These are phyloP conservation scores for Rugalucina vietnamica DNA, from an alignment of 2,888 invertebrate genomes.

Conservation along the genomic window DNA sequence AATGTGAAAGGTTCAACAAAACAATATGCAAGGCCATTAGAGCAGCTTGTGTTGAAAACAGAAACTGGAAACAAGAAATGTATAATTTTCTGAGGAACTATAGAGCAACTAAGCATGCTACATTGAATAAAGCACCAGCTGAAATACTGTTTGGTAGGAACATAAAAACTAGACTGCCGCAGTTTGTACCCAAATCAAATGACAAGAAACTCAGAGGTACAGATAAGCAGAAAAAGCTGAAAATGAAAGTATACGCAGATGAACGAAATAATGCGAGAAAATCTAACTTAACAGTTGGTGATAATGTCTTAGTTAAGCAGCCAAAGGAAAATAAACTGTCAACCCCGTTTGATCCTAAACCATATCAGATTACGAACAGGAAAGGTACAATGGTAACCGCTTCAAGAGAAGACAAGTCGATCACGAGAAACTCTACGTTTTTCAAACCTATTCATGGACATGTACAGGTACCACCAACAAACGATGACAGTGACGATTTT, in stretches of 20 bases:
- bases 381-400: background rate
- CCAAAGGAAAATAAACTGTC: background rate
- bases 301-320: background rate
- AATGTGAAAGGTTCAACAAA: background rate
- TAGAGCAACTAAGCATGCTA: constrained; percentile 10
- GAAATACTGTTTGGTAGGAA: background rate
- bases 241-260: background rate
- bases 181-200: background rate
- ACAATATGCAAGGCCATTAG: background rate
- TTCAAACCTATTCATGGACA: background rate
- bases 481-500: background rate
- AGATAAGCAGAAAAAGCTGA: background rate
- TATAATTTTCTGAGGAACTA: background rate
- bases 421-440: background rate
- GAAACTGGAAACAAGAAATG: background rate
- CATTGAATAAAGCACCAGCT: background rate
- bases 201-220: background rate
- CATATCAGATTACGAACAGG: background rate
- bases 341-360: background rate
- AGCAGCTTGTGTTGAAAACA: background rate
- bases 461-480: background rate
- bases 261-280: background rate
- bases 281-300: background rate
- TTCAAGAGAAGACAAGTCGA: background rate
- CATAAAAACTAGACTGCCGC: background rate